Conservation (phyloP, 2,888 invertebrate species). For the Peribatodes rhomboidaria region DNA sequence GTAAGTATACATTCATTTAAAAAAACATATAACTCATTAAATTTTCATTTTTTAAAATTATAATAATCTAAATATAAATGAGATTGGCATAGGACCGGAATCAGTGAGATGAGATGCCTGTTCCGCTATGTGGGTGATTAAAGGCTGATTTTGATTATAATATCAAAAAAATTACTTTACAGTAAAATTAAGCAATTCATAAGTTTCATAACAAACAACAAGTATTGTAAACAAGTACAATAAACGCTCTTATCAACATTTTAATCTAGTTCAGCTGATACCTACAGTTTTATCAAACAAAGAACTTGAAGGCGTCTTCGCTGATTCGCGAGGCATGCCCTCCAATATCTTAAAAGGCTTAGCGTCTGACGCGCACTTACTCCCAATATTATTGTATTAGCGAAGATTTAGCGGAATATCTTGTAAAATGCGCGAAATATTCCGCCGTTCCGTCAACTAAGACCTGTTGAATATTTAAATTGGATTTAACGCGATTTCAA, state of each 20-base stretch:
- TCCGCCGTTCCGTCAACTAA: constrained; percentile 67
- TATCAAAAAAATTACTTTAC: no score
- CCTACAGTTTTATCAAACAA: neutral
- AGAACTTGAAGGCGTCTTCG: constrained; percentile 3
- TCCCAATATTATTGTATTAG: constrained; percentile 42
- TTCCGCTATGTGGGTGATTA: no score
- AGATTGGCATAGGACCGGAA: no score
- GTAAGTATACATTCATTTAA: no score
- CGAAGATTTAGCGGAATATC: constrained; percentile 37
- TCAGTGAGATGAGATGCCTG: no score
- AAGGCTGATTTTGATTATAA: no score
- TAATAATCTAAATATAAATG: no score
- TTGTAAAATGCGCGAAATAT: constrained; percentile 55
- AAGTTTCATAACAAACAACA: no score
- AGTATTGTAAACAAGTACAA: no score
- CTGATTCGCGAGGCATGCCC: constrained; percentile 22
- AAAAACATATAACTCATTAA: no score
- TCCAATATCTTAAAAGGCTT: constrained; percentile 35
- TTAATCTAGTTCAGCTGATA: neutral
- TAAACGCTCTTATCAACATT: neutral
- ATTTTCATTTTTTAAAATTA: no score
- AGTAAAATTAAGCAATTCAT: no score
- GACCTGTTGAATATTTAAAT: constrained; percentile 79
- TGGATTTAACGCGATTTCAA: constrained; percentile 58
- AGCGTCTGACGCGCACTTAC: constrained; percentile 29